These are phyloP conservation scores for Schizopygopsis pylzovi DNA, from an alignment of 2,797 vertebrate genomes.

Conservation along the genomic window DNA sequence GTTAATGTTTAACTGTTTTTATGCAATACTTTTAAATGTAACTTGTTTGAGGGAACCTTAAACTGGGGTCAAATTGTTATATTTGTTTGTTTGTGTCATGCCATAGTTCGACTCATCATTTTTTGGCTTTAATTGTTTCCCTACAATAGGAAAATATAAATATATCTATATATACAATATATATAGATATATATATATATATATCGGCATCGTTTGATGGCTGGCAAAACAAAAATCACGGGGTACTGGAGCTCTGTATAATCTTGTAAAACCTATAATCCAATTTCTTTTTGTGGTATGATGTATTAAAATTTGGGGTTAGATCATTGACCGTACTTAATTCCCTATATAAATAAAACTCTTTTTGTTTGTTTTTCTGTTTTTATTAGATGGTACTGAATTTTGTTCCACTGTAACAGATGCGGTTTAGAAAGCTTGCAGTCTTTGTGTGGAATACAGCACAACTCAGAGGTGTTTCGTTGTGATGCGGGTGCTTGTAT, in stretches of 20 bases:
- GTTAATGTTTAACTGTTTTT: constrained; percentile 87
- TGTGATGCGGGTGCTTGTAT: constrained; percentile 47
- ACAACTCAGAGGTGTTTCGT: constrained; percentile 53
- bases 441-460: constrained; percentile 59
- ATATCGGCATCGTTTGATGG: constrained; percentile 79
- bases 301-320: constrained; percentile 81
- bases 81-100: constrained; percentile 80
- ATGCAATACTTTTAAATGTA: constrained; percentile 78
- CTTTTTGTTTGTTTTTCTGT: constrained; percentile 68
- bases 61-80: constrained; percentile 75
- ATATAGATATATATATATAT: constrained; percentile 52
- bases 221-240: constrained; percentile 86
- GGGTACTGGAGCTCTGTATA: constrained; percentile 91
- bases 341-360: constrained; percentile 66
- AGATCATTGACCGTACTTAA: constrained; percentile 72
- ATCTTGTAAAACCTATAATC: constrained; percentile 85
- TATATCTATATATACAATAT: constrained; percentile 67
- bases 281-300: constrained; percentile 82
- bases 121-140: constrained; percentile 91
- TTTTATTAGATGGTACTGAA: constrained; percentile 81
- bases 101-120: constrained; percentile 87
- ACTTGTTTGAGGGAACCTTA: constrained; percentile 77
- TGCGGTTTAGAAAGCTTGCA: constrained; percentile 78
- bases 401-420: constrained; percentile 79
- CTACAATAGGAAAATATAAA: constrained; percentile 86